phyloP scores from a whole-genome alignment of 2,888 invertebrate species.

The Palloptera scutellata region DNA sequence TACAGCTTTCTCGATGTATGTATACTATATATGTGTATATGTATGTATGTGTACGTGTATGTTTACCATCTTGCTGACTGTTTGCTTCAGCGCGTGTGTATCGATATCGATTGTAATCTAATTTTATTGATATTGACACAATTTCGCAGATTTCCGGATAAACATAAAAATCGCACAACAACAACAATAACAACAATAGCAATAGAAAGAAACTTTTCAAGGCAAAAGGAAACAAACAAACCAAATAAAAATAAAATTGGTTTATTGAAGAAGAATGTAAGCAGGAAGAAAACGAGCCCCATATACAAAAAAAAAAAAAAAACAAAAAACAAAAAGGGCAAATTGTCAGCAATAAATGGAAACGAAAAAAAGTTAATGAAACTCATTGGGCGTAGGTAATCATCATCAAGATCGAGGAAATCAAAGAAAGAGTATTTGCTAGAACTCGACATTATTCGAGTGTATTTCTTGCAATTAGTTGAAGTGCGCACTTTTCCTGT shows the following conservation, averaged over 20 bases:
- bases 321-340: neutral
- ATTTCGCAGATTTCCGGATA: constrained; percentile 62
- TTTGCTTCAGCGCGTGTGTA: constrained; percentile 26
- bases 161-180: constrained; percentile 52
- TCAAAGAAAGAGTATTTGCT: too few relatives aligned
- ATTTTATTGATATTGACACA: constrained; percentile 64
- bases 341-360: neutral
- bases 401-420: too few relatives aligned
- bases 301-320: too few relatives aligned
- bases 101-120: constrained; percentile 60
- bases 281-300: neutral
- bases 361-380: neutral
- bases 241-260: constrained; percentile 20
- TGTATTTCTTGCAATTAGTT: too few relatives aligned
- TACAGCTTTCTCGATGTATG: constrained; percentile 19
- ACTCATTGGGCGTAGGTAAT: constrained; percentile 3
- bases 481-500: too few relatives aligned
- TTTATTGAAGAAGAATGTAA: neutral
- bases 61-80: constrained; percentile 31
- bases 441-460: too few relatives aligned
- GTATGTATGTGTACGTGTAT: constrained; percentile 9
- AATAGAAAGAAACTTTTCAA: neutral
- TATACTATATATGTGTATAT: neutral
- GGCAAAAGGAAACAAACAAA: constrained; percentile 28
- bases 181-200: constrained; percentile 33